Evolutionary conservation across 1,140 invertebrate species (phyloP).

Genomic region (Seison nebaliae): DNA sequence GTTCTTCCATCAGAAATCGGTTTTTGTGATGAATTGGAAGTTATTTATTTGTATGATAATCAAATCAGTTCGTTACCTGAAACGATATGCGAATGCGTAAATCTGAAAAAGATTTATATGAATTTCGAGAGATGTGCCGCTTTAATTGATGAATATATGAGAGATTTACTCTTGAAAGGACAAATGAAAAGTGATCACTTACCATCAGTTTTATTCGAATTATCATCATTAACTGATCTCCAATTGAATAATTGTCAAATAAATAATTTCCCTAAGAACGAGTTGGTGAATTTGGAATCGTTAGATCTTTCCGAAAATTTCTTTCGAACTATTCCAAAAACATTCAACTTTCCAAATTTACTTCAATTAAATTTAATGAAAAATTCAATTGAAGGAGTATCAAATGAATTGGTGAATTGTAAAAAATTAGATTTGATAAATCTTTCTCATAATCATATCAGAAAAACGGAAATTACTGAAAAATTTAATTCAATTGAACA

Average conservation of each 20-base stretch:
- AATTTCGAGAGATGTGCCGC: slow-evolving; percentile 23
- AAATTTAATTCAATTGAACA: too few relatives aligned
- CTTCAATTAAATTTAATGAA: too few relatives aligned
- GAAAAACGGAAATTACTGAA: too few relatives aligned
- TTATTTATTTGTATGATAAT: slow-evolving; percentile 25
- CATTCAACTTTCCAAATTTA: too few relatives aligned
- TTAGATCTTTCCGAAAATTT: slow-evolving; percentile 23
- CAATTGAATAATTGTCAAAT: slow-evolving; percentile 25
- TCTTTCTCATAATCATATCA: too few relatives aligned
- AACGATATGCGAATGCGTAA: slow-evolving; percentile 21
- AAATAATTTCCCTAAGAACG: slow-evolving; percentile 22
- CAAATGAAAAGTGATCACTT: slow-evolving; percentile 28
- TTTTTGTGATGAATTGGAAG: slow-evolving; percentile 24
- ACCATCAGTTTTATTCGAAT: slow-evolving; percentile 24
- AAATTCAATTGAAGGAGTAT: too few relatives aligned
- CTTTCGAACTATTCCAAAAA: too few relatives aligned
- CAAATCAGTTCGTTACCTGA: slow-evolving; percentile 25
- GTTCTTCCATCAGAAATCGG: slow-evolving; percentile 25
- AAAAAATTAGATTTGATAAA: too few relatives aligned
- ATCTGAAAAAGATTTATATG: slow-evolving; percentile 19
- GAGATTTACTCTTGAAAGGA: slow-evolving; percentile 20
- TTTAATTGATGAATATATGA: slow-evolving; percentile 22
- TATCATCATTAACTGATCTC: slow-evolving; percentile 20
- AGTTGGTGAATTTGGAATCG: slow-evolving; percentile 18
- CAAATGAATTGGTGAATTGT: too few relatives aligned